Evolutionary conservation across 2,113 vertebrate species (phyloP).

Genomic region (Tachycineta bicolor): DNA sequence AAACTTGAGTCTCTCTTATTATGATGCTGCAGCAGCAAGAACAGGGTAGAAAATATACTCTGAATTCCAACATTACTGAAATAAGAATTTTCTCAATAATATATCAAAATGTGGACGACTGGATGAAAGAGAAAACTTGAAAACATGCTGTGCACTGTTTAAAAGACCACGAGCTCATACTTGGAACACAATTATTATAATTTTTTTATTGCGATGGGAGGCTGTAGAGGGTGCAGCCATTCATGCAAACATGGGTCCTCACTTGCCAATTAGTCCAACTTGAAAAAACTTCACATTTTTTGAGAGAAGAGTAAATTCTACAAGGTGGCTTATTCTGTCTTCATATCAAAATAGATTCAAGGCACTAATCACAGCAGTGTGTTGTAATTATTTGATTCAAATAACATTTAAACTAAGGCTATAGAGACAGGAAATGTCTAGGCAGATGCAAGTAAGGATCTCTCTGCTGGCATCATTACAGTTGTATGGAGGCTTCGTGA

Average conservation of each 20-base stretch:
- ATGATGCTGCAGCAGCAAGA: neutral
- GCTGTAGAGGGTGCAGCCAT: neutral
- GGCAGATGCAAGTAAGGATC: neutral
- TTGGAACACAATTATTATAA: neutral
- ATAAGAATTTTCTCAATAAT: conserved; percentile 38
- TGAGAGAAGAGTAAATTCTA: neutral
- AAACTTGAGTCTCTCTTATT: neutral
- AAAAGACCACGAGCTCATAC: neutral
- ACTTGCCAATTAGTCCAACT: neutral
- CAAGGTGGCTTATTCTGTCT: neutral
- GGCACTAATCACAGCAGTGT: neutral
- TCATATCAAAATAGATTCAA: neutral
- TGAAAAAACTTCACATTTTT: neutral
- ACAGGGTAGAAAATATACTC: neutral
- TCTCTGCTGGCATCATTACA: neutral
- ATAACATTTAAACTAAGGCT: neutral
- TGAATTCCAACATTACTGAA: conserved; percentile 24
- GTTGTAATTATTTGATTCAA: neutral
- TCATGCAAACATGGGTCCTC: neutral
- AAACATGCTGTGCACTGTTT: conserved; percentile 11
- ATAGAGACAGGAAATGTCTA: neutral
- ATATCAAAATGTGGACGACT: neutral
- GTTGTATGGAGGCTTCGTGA: neutral
- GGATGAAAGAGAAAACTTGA: conserved; percentile 33
- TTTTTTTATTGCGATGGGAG: neutral